Base-by-base conservation (phyloP, 64 coral and sea anemone species). In the Montipora sp. region DNA sequence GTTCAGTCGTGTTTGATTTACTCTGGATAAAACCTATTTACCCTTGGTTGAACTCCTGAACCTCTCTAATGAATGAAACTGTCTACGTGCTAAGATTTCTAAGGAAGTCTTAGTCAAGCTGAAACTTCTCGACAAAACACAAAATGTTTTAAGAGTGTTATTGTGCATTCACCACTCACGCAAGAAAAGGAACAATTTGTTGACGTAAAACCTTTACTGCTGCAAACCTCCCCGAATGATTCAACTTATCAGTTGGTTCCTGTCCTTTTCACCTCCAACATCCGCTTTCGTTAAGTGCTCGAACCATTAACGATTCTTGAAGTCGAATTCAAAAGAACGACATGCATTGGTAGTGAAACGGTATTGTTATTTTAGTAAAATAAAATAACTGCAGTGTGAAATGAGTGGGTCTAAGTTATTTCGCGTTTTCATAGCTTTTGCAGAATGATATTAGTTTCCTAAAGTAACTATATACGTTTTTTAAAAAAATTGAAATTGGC, bases 11-110 rank as follows among this genome's bases (percentile, higher is more conserved):
- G 7, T 47, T 51, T 48, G 45, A 85, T 85, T 85, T 71, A 50
- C 8, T 20, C 36, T 7, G 65, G 82, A 85, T 85, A 71, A 63
- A 85, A 71, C 16, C 13, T 85, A 44, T 70, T 85, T 50, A 50
- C 49, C 49, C 22, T 84, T 48, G 60, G n/a, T 15, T 71, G 63
- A 84, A 84, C 61, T 71, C 47, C 46, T 85, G 82, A 85, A 71
- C 65, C 44, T 69, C n/a, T 8, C 44, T 19, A 61, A 71, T 9
- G 18, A 85, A 85, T 12, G 23, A 63, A 78, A 16, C 13, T 21
- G 20, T 22, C 68, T 82, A 45, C 57, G 58, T 63, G 80, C 58
- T 43, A 59, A 20, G 79, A 24, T 60, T 60, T 51, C 9, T 65
- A 8, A 82, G 45, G 7, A 7, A 75, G 3, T 27, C 73, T 75